phyloP scores from a whole-genome alignment of 1,140 invertebrate species.

The Brachionus angularis region DNA sequence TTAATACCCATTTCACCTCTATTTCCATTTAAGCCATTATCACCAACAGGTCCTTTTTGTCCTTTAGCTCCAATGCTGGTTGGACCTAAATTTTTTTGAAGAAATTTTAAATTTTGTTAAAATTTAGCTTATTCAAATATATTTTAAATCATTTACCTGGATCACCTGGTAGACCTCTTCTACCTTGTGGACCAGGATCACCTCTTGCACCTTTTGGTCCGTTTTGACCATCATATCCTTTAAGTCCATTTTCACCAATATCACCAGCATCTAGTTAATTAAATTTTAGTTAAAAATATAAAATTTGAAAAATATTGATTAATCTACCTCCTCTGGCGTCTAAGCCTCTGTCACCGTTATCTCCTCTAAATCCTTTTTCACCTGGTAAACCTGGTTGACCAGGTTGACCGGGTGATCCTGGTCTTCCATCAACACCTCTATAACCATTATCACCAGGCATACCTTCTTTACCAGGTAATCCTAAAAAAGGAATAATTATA shows the following conservation, averaged over 20 bases:
- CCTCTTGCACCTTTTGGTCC: slow-evolving; percentile 25
- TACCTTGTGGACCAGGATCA: not conserved
- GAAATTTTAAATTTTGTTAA: too few relatives aligned
- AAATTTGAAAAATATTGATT: too few relatives aligned
- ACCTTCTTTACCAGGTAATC: slow-evolving; percentile 18
- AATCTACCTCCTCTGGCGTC: too few relatives aligned
- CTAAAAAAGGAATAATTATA: too few relatives aligned
- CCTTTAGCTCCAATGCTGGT: slow-evolving; percentile 13
- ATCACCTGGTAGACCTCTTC: not conserved
- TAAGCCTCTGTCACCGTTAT: not conserved
- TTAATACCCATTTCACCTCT: not conserved
- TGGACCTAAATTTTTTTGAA: not conserved
- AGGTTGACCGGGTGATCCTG: not conserved
- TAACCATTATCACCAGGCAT: not conserved
- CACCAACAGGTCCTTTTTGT: not conserved
- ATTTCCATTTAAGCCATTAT: not conserved
- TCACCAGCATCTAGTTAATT: too few relatives aligned
- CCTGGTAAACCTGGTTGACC: slow-evolving; percentile 9
- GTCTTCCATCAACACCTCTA: not conserved
- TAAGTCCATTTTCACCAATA: not conserved
- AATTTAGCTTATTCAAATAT: too few relatives aligned
- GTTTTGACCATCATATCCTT: slow-evolving; percentile 26
- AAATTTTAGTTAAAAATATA: too few relatives aligned
- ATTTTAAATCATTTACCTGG: not conserved
- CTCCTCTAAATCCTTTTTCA: slow-evolving; percentile 20